phyloP scores from a whole-genome alignment of 2,888 invertebrate species.

The Polydrusus cervinus region DNA sequence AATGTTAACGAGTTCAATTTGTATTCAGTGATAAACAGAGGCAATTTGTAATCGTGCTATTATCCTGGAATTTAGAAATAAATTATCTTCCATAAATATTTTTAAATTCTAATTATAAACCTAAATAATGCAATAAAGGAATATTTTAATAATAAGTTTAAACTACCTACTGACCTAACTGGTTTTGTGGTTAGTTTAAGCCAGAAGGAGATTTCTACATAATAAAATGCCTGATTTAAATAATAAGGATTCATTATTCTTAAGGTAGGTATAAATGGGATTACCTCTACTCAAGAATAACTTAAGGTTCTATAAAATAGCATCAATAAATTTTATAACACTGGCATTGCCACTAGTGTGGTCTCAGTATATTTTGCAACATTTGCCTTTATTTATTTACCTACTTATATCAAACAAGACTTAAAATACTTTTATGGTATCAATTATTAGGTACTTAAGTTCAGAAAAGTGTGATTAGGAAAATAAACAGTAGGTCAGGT shows the following conservation, averaged over 20 bases:
- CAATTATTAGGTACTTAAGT: too few species aligned
- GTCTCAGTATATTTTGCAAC: too few species aligned
- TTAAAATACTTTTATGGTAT: too few species aligned
- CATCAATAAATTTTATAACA: too few species aligned
- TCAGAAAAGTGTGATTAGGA: too few species aligned
- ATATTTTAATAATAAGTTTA: slow-evolving; percentile 14
- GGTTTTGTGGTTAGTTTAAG: slow-evolving; percentile 12
- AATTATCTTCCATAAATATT: slow-evolving; percentile 20
- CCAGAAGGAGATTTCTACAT: slow-evolving; percentile 2
- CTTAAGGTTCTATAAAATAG: too few species aligned
- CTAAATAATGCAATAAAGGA: background rate
- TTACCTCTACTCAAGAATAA: too few species aligned
- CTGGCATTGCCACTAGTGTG: too few species aligned
- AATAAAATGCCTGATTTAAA: background rate
- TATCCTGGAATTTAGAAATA: background rate
- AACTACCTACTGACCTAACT: slow-evolving; percentile 9
- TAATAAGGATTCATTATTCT: slow-evolving; percentile 18
- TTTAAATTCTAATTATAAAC: background rate
- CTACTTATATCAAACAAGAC: too few species aligned
- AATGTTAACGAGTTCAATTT: slow-evolving; percentile 9
- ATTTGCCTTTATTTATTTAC: too few species aligned
- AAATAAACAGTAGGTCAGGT: too few species aligned
- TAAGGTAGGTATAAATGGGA: background rate
- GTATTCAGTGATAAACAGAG: slow-evolving; percentile 8
- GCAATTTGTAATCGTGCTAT: slow-evolving; percentile 8